These are phyloP conservation scores for Hormiphora californensis DNA, from an alignment of 37 sponge, comb jelly and placozoan species.

Conservation along the genomic window DNA sequence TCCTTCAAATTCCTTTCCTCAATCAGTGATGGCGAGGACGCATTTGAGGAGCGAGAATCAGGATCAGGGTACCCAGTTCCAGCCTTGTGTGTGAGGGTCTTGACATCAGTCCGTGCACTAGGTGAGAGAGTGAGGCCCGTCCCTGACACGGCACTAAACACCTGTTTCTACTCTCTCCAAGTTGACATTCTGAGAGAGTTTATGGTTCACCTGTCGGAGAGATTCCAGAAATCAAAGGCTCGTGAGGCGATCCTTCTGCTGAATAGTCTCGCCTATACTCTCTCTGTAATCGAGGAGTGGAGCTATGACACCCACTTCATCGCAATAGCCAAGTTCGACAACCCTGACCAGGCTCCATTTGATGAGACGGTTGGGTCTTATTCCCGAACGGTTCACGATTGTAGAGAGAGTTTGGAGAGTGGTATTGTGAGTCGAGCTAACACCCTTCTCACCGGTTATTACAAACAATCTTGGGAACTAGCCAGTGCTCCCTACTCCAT, in stretches of 20 bases:
- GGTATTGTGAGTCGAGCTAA: neutral
- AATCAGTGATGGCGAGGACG: neutral
- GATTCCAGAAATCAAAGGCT: neutral
- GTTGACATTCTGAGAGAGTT: constrained; percentile 16
- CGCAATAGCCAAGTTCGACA: constrained; percentile 32
- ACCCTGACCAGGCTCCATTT: constrained; percentile 21
- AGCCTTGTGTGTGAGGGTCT: constrained; percentile 32
- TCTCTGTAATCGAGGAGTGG: constrained; percentile 5
- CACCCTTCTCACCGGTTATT: neutral
- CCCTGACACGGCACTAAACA: constrained; percentile 36
- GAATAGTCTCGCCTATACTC: neutral
- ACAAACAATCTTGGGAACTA: neutral
- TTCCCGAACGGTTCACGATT: neutral
- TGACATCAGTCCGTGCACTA: constrained; percentile 35
- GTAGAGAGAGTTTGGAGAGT: neutral
- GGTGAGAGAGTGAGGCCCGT: constrained; percentile 19
- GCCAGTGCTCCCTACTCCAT: neutral
- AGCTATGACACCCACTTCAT: constrained; percentile 35
- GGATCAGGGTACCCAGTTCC: constrained; percentile 19
- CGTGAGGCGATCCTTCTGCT: neutral
- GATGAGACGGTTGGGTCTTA: neutral
- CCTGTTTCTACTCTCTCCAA: constrained; percentile 38
- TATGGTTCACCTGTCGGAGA: constrained; percentile 1
- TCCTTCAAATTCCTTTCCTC: constrained; percentile 17
- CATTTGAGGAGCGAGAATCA: constrained; percentile 11